phyloP scores from a whole-genome alignment of 2,113 vertebrate genomes.

The Panthera tigris region DNA sequence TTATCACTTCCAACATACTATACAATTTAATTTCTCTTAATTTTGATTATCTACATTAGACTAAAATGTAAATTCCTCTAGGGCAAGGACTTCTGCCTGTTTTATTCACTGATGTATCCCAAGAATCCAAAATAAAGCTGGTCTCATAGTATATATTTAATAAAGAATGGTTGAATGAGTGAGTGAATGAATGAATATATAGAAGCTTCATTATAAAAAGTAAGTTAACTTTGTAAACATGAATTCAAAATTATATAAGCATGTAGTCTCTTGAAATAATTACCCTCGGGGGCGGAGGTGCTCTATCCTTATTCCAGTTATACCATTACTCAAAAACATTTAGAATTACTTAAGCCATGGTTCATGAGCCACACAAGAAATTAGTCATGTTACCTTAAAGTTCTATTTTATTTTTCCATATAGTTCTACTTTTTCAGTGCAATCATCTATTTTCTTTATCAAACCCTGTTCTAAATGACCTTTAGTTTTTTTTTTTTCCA shows the following conservation, averaged over 20 bases:
- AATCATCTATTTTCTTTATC: conserved; percentile 26
- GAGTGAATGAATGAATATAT: not conserved
- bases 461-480: not conserved
- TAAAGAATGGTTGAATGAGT: not conserved
- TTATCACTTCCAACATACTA: not conserved
- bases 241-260: not conserved
- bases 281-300: not conserved
- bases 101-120: not conserved
- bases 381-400: not conserved
- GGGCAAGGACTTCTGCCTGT: not conserved
- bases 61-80: conserved; percentile 12
- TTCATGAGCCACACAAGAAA: not conserved
- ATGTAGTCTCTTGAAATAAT: not conserved
- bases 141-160: not conserved
- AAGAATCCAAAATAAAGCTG: not conserved
- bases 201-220: not conserved
- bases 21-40: not conserved
- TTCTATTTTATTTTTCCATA: not conserved
- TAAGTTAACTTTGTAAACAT: not conserved
- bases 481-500: not conserved
- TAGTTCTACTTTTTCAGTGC: not conserved
- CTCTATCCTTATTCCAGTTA: not conserved
- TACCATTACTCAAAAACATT: not conserved
- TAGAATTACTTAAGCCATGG: not conserved
- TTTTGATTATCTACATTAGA: not conserved